Evolutionary conservation across 2,888 invertebrate species (phyloP).

Genomic region (Patella ulyssiponensis): DNA sequence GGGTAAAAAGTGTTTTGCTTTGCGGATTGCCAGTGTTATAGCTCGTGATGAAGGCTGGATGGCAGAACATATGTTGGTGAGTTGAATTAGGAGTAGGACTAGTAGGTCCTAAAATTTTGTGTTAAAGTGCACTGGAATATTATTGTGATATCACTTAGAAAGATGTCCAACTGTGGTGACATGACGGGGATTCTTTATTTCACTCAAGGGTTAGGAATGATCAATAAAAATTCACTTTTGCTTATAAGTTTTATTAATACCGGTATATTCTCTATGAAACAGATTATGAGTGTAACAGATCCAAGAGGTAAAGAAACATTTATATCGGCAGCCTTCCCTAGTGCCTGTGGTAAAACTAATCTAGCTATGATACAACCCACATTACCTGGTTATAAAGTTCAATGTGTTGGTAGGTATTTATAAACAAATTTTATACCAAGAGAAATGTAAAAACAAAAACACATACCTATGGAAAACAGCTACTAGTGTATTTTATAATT

Average conservation of each 20-base stretch:
- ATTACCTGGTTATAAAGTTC: slow-evolving; percentile 81
- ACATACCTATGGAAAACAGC: no score
- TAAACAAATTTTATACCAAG: no score
- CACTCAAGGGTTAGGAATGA: no score
- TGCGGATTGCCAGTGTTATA: slow-evolving; percentile 94
- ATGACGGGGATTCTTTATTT: no score
- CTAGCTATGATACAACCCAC: slow-evolving; percentile 97
- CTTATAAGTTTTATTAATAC: neutral
- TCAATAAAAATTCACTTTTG: neutral
- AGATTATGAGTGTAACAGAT: slow-evolving; percentile 95
- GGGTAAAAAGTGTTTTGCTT: slow-evolving; percentile 98
- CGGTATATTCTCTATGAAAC: slow-evolving; percentile 42
- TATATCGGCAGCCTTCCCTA: slow-evolving; percentile 97
- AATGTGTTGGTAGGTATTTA: slow-evolving; percentile 77
- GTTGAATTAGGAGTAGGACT: slow-evolving; percentile 23
- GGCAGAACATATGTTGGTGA: slow-evolving; percentile 97
- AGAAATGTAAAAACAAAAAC: no score
- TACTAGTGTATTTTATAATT: no score
- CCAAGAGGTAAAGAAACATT: slow-evolving; percentile 82
- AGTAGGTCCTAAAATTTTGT: no score
- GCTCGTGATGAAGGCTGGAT: slow-evolving; percentile 96
- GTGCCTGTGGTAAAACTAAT: slow-evolving; percentile 99
- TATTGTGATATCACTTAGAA: no score
- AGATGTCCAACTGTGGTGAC: no score
- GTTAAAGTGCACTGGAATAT: no score